Evolutionary conservation across 1,140 invertebrate species (phyloP).

Genomic region (Theocolax elegans): DNA sequence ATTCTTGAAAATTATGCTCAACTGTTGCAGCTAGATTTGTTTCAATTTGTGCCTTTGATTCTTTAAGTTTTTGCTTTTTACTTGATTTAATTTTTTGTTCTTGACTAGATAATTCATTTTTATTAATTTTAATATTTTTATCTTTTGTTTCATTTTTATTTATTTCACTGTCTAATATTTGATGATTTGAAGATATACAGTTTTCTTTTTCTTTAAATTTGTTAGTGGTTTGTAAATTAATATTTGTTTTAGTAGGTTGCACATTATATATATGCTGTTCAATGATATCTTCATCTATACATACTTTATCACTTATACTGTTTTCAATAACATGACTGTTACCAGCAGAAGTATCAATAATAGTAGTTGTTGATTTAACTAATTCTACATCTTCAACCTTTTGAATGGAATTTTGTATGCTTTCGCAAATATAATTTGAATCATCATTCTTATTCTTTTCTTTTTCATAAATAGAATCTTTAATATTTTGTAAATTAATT

Average conservation of each 20-base stretch:
- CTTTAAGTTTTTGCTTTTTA: constrained; percentile 28
- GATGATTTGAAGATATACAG: neutral
- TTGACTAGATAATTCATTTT: neutral
- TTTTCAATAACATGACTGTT: too few relatives aligned
- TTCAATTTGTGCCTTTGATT: neutral
- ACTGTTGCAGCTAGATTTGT: constrained; percentile 48
- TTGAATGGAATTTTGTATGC: neutral
- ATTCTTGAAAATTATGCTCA: constrained; percentile 61
- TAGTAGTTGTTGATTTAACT: neutral
- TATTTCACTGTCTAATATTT: neutral
- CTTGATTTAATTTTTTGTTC: constrained; percentile 23
- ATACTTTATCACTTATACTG: too few relatives aligned
- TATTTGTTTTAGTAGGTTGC: constrained; percentile 8
- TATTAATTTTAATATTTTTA: neutral
- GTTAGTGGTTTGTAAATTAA: neutral
- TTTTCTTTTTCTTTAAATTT: constrained; percentile 12
- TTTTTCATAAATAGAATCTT: constrained; percentile 38
- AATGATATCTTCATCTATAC: constrained; percentile 4
- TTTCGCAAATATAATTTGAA: neutral
- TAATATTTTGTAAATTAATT: constrained; percentile 24
- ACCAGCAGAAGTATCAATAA: too few relatives aligned
- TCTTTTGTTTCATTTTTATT: neutral
- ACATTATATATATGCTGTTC: constrained; percentile 20
- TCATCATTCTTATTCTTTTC: constrained; percentile 23
- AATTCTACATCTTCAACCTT: neutral